Percentiles rank a stretch among this genome's conserved stretches.
Conservation (phyloP, 2,888 invertebrate species). For the Chrysopilus asiliformis region DNA sequence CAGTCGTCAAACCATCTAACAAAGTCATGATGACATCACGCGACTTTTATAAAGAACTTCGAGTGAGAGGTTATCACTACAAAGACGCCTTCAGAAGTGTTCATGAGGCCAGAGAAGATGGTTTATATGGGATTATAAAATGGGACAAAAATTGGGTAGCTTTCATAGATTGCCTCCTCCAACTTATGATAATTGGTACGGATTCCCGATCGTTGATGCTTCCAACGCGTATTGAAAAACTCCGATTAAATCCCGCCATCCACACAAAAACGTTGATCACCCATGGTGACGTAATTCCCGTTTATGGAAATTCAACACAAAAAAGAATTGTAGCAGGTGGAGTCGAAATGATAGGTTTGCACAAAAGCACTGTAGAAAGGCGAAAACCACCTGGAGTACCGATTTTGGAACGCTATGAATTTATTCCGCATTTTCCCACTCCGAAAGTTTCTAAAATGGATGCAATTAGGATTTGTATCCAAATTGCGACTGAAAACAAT, state of each 20-base stretch:
- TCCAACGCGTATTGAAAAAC: slow-evolving; percentile 58
- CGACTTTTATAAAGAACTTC: slow-evolving; percentile 57
- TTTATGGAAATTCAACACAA: slow-evolving; percentile 27
- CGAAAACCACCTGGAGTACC: slow-evolving; percentile 55
- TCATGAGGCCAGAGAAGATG: slow-evolving; percentile 26
- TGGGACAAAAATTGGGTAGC: slow-evolving; percentile 81
- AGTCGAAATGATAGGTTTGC: slow-evolving; percentile 61
- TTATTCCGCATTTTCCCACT: slow-evolving; percentile 46
- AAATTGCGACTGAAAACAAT: slow-evolving; percentile 59
- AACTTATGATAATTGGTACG: slow-evolving; percentile 58
- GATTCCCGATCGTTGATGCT: slow-evolving; percentile 56
- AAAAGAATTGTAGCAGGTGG: slow-evolving; percentile 49
- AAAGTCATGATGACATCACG: slow-evolving; percentile 42
- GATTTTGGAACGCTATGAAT: slow-evolving; percentile 60
- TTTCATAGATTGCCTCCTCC: slow-evolving; percentile 80
- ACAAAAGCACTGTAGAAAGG: slow-evolving; percentile 59
- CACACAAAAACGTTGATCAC: slow-evolving; percentile 41
- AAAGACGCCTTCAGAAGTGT: slow-evolving; percentile 28
- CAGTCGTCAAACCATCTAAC: no score
- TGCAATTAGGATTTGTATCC: slow-evolving; percentile 47
- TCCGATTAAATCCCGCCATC: slow-evolving; percentile 52
- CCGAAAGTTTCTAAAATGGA: slow-evolving; percentile 29
- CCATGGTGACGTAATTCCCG: slow-evolving; percentile 37
- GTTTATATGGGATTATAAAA: slow-evolving; percentile 29
- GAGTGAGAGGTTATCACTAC: slow-evolving; percentile 56